Percentiles rank a stretch among this genome's conserved stretches.
phyloP scores from a whole-genome alignment of 2,797 vertebrate species.

The Falco cherrug region DNA sequence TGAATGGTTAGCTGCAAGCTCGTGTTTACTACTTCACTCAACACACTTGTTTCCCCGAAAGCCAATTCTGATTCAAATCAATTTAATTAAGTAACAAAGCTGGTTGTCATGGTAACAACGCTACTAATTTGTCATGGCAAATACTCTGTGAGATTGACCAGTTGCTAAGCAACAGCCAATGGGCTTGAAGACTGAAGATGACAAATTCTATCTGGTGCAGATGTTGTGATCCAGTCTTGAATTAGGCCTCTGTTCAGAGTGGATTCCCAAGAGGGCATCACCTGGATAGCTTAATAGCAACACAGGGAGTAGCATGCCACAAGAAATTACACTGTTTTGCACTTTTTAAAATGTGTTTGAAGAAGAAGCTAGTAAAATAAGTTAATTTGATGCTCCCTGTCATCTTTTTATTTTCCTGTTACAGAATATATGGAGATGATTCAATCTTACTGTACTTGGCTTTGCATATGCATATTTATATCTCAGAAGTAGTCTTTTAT shows the following conservation, averaged over 20 bases:
- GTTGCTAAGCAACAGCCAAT: slow-evolving; percentile 95
- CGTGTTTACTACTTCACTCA: slow-evolving; percentile 71
- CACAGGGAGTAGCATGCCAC: slow-evolving; percentile 50
- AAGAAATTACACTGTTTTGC: slow-evolving; percentile 67
- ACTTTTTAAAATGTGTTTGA: slow-evolving; percentile 59
- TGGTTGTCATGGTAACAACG: slow-evolving; percentile 95
- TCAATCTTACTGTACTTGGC: slow-evolving; percentile 52
- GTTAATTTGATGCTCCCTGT: slow-evolving; percentile 63
- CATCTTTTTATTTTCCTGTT: slow-evolving; percentile 66
- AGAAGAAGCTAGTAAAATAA: slow-evolving; percentile 59
- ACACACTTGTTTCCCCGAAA: slow-evolving; percentile 76
- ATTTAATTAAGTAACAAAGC: slow-evolving; percentile 98
- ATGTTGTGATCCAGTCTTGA: slow-evolving; percentile 82
- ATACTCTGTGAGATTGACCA: slow-evolving; percentile 87
- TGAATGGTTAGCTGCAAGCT: slow-evolving; percentile 66
- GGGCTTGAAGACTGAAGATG: slow-evolving; percentile 79
- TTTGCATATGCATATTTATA: slow-evolving; percentile 67
- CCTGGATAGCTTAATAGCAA: slow-evolving; percentile 58
- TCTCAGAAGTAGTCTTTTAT: slow-evolving; percentile 39
- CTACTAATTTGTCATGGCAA: slow-evolving; percentile 93
- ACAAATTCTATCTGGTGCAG: slow-evolving; percentile 86
- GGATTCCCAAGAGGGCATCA: slow-evolving; percentile 59
- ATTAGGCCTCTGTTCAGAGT: slow-evolving; percentile 73
- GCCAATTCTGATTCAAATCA: slow-evolving; percentile 90
- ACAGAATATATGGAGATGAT: slow-evolving; percentile 60